Conservation (phyloP, 2,113 vertebrate genomes). For the cat (Felis catus) region F.catus_Fca126_mat1.0 CM031420.1:153769001-153769500, state of each 20-base stretch:
- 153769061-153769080: not conserved
- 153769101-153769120: conserved; percentile 50
- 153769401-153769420: not conserved
- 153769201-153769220: not conserved
- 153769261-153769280: not conserved
- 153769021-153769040: not conserved
- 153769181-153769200: conserved; percentile 38
- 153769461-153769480: not conserved
- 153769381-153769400: not conserved
- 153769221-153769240: not conserved
- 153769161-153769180: not conserved
- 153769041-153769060: conserved; percentile 37
- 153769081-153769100: conserved; percentile 41
- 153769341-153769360: not conserved
- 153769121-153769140: conserved; percentile 9
- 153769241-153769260: not conserved
- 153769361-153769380: not conserved
- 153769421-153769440: not conserved
- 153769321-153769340: not conserved
- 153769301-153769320: not conserved
- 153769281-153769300: not conserved
- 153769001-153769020: conserved; percentile 55
- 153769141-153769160: conserved; percentile 4
- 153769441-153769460: not conserved
- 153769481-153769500: not conserved